A percentile compares a stretch with the other conserved stretches of the same genome.
phyloP scores from a whole-genome alignment of 1,140 invertebrate genomes.

The Thalassaphorura encarpata region DNA sequence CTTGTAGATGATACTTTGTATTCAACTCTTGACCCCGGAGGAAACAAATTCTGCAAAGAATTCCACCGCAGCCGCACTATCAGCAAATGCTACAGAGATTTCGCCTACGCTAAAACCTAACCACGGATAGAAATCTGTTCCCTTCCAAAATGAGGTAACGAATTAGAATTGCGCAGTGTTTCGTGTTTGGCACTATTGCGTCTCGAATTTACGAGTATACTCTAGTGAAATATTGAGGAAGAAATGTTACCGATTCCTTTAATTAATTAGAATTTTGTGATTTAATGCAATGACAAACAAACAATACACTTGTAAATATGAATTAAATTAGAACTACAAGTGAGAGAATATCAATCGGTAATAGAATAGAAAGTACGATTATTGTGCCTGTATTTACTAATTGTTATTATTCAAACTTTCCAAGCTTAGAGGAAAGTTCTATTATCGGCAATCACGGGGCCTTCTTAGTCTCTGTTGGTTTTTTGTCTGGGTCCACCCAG shows the following conservation, averaged over 20 bases:
- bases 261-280: background rate
- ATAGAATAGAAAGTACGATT: too few relatives aligned
- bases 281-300: too few relatives aligned
- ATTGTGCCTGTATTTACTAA: background rate
- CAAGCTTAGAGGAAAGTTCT: background rate
- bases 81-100: too few relatives aligned
- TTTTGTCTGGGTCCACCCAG: slow-evolving; percentile 39
- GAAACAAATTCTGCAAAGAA: background rate
- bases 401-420: background rate
- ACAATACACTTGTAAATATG: too few relatives aligned
- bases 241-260: background rate
- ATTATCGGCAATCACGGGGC: background rate
- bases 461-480: slow-evolving; percentile 1
- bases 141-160: too few relatives aligned
- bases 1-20: slow-evolving; percentile 18
- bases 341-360: too few relatives aligned
- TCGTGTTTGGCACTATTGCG: too few relatives aligned
- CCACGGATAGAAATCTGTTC: too few relatives aligned
- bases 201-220: background rate
- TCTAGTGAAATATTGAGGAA: background rate
- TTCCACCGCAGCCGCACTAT: background rate
- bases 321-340: too few relatives aligned
- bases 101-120: too few relatives aligned
- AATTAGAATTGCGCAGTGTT: too few relatives aligned
- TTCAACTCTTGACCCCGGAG: slow-evolving; percentile 8